Percentiles rank a stretch among this genome's conserved stretches.
These are phyloP conservation scores for Chauna torquata DNA, from an alignment of 2,113 vertebrate genomes.

Conservation along the genomic window DNA sequence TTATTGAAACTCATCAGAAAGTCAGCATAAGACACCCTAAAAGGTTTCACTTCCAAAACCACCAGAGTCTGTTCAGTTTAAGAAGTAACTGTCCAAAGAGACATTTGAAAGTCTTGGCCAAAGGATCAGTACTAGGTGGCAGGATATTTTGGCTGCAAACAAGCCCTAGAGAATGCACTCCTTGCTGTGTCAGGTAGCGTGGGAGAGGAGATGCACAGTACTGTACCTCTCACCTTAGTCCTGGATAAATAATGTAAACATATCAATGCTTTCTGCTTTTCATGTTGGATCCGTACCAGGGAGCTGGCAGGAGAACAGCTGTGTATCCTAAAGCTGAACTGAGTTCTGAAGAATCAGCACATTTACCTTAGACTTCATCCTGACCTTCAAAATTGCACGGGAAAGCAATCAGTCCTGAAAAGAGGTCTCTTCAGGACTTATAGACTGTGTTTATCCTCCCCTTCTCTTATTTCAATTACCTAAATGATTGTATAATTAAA, in stretches of 20 bases:
- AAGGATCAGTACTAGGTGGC: fast-evolving
- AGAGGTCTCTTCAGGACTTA: neutral
- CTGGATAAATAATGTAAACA: neutral
- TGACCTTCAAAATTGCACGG: neutral
- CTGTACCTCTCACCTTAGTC: neutral
- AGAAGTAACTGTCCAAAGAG: neutral
- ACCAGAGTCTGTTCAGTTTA: neutral
- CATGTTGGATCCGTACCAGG: neutral
- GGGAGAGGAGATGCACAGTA: neutral
- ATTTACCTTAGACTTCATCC: neutral
- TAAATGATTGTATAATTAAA: neutral
- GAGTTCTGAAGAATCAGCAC: neutral
- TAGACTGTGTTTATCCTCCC: neutral
- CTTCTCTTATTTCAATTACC: neutral
- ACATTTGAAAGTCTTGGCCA: neutral
- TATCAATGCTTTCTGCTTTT: neutral
- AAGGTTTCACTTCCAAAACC: neutral
- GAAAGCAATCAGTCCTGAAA: neutral
- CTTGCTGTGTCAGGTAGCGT: fast-evolving
- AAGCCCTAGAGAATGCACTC: fast-evolving
- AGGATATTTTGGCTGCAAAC: neutral
- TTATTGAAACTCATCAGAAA: neutral
- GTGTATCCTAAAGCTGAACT: neutral
- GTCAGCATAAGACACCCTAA: neutral
- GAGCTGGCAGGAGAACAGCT: neutral